Base-by-base conservation (phyloP, 2,888 invertebrate genomes). In the Meganola albula region DNA sequence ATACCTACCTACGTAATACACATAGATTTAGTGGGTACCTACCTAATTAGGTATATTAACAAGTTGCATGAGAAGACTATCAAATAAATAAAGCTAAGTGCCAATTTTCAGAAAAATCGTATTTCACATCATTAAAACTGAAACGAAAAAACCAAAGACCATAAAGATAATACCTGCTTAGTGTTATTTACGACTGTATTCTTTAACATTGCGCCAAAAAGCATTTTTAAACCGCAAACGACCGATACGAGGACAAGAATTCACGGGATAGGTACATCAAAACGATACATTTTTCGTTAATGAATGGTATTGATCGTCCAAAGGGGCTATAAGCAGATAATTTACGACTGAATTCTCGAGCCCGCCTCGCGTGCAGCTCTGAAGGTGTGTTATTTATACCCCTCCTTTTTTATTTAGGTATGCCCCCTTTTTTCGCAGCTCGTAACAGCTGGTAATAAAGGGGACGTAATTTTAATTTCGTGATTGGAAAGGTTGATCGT, bases 371-470 rank as follows among this genome's bases (percentile, higher is more conserved):
- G 80, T 83, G 80, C 70, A 69, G 57, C 58, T 65, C 63, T 59
- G 67, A 74, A 84, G 84, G 84, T 84, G 85, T 84, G 84, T 85
- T 82, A 82, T 84, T 85, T 84, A 85, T 84, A 74, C 70, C 76
- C 48, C 78, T 74, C n/a, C 75, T 74, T 79, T 79, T 84, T 82
- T 80, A 77, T 79, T 79, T 82, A n/a, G n/a, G n/a, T n/a, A 83
- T 82, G 71, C 75, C 75, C 82, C 83, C 84, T 85, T 85, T 85
- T 85, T 85, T 85, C 83, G 85, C 85, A 85, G 85, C 83, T 85
- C 85, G 83, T 85, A 85, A 85, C 83, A 71, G 74, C 71, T 56
- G 60, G 76, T 62, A 58, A 73, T 85, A 84, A 85, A 84, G 74
- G 79, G 82, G 82, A 83, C 80, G 75, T 80, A 72, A 82, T 84